Conservation (phyloP, 2,888 invertebrate species). For the Parnassius orleans region DNA sequence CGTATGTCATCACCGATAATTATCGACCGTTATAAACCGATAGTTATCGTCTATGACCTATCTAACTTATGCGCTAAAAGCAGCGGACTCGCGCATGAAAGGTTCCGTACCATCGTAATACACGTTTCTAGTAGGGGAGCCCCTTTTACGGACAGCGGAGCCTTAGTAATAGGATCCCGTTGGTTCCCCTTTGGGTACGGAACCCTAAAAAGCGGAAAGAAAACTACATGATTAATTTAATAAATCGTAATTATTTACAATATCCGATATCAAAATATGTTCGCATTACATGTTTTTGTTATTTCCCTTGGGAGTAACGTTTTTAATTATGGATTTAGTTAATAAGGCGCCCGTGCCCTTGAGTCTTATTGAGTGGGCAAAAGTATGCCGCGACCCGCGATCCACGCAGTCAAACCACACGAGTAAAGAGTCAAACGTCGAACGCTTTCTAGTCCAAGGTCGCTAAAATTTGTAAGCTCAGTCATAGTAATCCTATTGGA, state of each 20-base stretch:
- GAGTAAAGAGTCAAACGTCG: constrained; percentile 1
- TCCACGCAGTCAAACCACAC: constrained; percentile 4
- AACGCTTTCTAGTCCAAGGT: constrained; percentile 27
- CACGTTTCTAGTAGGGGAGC: too few species aligned
- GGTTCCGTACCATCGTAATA: too few species aligned
- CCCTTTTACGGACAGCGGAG: too few species aligned
- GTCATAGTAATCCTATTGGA: constrained; percentile 3
- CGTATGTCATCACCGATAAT: too few species aligned
- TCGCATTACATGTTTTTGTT: neutral
- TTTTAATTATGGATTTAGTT: constrained; percentile 3
- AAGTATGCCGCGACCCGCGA: constrained; percentile 4
- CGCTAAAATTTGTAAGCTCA: constrained; percentile 14
- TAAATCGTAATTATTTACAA: constrained; percentile 5
- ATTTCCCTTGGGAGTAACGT: neutral
- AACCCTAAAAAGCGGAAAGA: too few species aligned
- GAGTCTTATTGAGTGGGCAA: constrained; percentile 1
- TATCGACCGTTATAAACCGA: too few species aligned
- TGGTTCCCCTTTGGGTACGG: too few species aligned
- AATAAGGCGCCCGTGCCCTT: constrained; percentile 21
- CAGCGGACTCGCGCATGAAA: too few species aligned
- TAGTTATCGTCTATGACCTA: too few species aligned
- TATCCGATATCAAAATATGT: constrained; percentile 1
- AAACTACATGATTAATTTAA: too few species aligned
- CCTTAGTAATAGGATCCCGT: too few species aligned
- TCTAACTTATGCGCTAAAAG: too few species aligned